Evolutionary conservation across 1,140 invertebrate genomes (phyloP).

Genomic region (Holcopasites calliopsidis): DNA sequence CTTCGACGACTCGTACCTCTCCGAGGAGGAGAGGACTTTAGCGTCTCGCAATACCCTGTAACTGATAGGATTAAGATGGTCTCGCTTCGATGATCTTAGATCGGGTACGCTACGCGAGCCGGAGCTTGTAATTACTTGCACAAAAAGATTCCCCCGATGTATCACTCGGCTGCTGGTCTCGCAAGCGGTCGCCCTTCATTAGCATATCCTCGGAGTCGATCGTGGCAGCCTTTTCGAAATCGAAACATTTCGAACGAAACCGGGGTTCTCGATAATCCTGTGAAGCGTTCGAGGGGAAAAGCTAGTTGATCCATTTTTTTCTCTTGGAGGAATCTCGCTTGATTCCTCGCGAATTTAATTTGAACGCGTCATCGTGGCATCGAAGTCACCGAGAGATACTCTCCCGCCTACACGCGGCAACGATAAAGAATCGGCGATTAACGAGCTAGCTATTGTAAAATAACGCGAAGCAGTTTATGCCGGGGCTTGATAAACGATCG

Average conservation of each 20-base stretch:
- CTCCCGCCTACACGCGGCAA: not conserved
- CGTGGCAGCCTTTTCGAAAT: not conserved
- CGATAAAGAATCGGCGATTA: conserved; percentile 28
- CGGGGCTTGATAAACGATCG: conserved; percentile 39
- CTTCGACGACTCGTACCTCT: not conserved
- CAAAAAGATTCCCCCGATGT: conserved; percentile 32
- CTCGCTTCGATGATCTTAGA: conserved; percentile 32
- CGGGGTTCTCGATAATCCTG: conserved; percentile 18
- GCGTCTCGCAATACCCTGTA: conserved; percentile 33
- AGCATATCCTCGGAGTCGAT: conserved; percentile 30
- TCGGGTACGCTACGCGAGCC: conserved; percentile 24
- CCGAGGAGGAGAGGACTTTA: not conserved
- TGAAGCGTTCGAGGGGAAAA: conserved; percentile 21
- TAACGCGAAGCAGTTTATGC: conserved; percentile 29
- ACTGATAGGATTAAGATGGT: conserved; percentile 53
- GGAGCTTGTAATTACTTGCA: conserved; percentile 37
- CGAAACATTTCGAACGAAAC: not conserved
- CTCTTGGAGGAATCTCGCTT: no score
- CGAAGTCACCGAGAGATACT: not conserved
- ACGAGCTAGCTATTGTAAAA: conserved; percentile 24
- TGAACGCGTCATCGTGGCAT: no score
- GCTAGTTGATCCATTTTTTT: conserved; percentile 39
- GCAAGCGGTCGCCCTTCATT: conserved; percentile 40
- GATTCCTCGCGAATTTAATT: no score
- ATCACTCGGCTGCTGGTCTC: conserved; percentile 42